Percentiles rank a stretch among this genome's conserved stretches.
phyloP scores from a whole-genome alignment of 2,888 invertebrate genomes.

The Yponomeuta sedellus region DNA sequence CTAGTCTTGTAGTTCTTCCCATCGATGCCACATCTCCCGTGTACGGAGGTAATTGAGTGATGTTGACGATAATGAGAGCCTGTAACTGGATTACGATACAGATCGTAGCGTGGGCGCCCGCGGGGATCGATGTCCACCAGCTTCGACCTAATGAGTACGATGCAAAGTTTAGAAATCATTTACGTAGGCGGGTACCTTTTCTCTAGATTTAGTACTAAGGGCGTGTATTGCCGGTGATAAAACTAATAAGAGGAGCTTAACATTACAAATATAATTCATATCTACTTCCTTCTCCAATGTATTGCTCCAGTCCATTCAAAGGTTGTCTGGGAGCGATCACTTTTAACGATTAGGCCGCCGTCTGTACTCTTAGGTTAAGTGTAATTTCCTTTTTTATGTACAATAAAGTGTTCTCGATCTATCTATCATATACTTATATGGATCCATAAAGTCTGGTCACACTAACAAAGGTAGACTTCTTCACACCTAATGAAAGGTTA shows the following conservation, averaged over 20 bases:
- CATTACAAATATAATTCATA: no score
- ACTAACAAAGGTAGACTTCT: background rate
- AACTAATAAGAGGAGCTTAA: background rate
- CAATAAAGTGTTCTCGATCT: no score
- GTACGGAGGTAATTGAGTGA: conserved; percentile 27
- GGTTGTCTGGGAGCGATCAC: no score
- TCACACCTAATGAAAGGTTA: background rate
- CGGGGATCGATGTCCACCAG: background rate
- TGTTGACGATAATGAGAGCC: conserved; percentile 24
- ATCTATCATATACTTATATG: no score
- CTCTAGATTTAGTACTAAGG: background rate
- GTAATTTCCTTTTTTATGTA: no score
- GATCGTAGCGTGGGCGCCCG: conserved; percentile 13
- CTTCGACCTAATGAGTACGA: background rate
- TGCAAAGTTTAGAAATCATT: conserved; percentile 8
- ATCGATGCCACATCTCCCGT: conserved; percentile 9
- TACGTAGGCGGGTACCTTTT: background rate
- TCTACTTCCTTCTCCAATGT: no score
- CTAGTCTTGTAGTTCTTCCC: background rate
- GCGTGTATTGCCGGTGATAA: background rate
- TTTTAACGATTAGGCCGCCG: no score
- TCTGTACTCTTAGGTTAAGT: no score
- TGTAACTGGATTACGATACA: conserved; percentile 19
- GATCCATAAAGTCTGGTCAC: background rate
- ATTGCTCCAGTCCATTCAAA: no score